Evolutionary conservation across 2,888 invertebrate species (phyloP).

Genomic region (Ectropis crepuscularia): DNA sequence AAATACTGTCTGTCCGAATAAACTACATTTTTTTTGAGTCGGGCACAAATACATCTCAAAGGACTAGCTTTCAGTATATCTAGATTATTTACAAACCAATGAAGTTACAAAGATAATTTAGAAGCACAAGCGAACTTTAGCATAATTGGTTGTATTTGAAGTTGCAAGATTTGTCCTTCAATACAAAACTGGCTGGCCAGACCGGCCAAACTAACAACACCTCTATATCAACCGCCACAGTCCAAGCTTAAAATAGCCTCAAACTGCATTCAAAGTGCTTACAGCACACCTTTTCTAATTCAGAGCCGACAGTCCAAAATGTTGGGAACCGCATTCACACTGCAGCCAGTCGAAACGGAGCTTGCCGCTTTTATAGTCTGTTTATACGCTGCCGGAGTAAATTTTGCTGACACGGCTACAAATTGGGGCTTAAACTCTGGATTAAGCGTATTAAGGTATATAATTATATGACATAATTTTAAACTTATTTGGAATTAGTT

Average conservation of each 20-base stretch:
- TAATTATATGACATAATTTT: neutral
- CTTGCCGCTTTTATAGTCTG: constrained; percentile 1
- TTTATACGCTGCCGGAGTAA: neutral
- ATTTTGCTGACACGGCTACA: neutral
- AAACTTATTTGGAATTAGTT: neutral
- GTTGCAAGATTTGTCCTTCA: too few relatives aligned
- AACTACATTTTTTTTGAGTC: too few relatives aligned
- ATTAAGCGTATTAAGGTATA: neutral
- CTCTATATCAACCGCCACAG: too few relatives aligned
- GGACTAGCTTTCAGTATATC: too few relatives aligned
- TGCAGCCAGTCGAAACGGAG: neutral
- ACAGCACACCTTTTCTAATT: constrained; percentile 5
- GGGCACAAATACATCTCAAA: too few relatives aligned
- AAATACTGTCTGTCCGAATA: too few relatives aligned
- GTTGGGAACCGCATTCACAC: neutral
- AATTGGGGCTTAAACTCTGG: neutral
- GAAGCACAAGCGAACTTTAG: too few relatives aligned
- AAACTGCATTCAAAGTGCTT: neutral
- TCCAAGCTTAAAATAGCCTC: neutral
- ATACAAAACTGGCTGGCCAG: too few relatives aligned
- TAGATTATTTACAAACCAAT: too few relatives aligned
- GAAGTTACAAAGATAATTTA: too few relatives aligned
- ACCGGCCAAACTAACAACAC: too few relatives aligned
- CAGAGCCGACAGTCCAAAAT: constrained; percentile 11
- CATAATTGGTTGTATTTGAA: too few relatives aligned